These are phyloP conservation scores for Streblospio benedicti DNA, from an alignment of 1,140 invertebrate species.

Conservation along the genomic window DNA sequence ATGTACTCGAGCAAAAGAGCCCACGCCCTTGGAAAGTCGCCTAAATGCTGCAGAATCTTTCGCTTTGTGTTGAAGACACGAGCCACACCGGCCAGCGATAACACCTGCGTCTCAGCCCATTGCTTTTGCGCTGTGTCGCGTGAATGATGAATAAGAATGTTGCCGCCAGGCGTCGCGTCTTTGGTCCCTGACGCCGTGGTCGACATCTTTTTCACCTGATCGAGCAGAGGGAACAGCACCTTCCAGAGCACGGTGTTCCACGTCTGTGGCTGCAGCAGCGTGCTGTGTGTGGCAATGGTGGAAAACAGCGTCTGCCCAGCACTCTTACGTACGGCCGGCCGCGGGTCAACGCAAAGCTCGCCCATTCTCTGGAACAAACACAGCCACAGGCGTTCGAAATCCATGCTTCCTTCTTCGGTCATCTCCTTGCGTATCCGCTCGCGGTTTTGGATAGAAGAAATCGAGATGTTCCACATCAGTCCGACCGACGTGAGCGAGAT, in stretches of 20 bases:
- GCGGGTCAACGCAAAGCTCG: conserved; percentile 86
- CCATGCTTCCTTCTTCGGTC: neutral
- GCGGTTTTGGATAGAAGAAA: conserved; percentile 92
- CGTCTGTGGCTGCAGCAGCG: conserved; percentile 68
- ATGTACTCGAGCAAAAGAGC: conserved; percentile 84
- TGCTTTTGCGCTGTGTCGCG: conserved; percentile 98
- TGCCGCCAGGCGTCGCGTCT: conserved; percentile 64
- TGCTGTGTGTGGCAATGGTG: conserved; percentile 89
- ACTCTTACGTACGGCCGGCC: conserved; percentile 94
- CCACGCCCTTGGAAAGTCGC: conserved; percentile 86
- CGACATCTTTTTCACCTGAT: conserved; percentile 81
- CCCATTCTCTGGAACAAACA: conserved; percentile 80
- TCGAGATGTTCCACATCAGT: conserved; percentile 96
- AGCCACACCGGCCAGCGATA: conserved; percentile 65
- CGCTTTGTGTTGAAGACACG: conserved; percentile 83
- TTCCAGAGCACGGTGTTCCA: conserved; percentile 61
- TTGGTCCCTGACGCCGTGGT: conserved; percentile 87
- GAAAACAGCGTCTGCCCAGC: conserved; percentile 96
- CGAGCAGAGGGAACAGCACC: conserved; percentile 86
- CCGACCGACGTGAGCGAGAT: conserved; percentile 96
- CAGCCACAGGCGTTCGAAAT: conserved; percentile 92
- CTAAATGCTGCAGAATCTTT: conserved; percentile 67
- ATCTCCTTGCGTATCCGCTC: conserved; percentile 57
- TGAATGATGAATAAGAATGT: conserved; percentile 96
- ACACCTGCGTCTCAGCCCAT: conserved; percentile 94